Evolutionary conservation across 2,888 invertebrate species (phyloP).

Genomic region (Polydrusus pterygomalis): DNA sequence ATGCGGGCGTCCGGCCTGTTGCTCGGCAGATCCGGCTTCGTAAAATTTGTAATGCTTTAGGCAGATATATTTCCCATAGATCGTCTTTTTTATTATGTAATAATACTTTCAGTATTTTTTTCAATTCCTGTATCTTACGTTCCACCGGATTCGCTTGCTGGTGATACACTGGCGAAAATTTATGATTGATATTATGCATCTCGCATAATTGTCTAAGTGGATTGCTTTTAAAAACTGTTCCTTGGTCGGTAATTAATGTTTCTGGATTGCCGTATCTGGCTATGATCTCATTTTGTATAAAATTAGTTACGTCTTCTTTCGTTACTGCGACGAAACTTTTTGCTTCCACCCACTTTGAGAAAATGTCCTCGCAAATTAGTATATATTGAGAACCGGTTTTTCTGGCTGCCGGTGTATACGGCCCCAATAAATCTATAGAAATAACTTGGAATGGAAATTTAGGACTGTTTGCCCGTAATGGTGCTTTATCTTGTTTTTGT

Average conservation of each 20-base stretch:
- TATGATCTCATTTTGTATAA: not conserved
- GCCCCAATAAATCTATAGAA: not conserved
- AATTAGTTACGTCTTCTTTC: not conserved
- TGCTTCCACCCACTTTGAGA: not conserved
- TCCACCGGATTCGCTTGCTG: not conserved
- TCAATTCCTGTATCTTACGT: not conserved
- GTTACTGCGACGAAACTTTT: not conserved
- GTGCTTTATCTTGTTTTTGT: too few species aligned
- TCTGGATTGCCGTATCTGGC: not conserved
- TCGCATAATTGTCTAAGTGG: not conserved
- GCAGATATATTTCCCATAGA: too few species aligned
- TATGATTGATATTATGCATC: not conserved
- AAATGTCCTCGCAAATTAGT: too few species aligned
- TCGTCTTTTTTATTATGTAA: too few species aligned
- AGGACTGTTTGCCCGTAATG: not conserved
- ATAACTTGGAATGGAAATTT: not conserved
- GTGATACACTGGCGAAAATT: not conserved
- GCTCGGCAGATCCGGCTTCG: too few species aligned
- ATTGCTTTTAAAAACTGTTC: not conserved
- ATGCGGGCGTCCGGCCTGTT: too few species aligned
- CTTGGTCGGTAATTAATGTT: not conserved
- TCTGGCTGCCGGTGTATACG: not conserved
- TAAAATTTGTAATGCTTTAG: too few species aligned
- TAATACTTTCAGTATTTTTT: not conserved
- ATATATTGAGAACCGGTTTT: not conserved